Conservation (phyloP, 2,888 invertebrate species). For the Cantharis rustica region DNA sequence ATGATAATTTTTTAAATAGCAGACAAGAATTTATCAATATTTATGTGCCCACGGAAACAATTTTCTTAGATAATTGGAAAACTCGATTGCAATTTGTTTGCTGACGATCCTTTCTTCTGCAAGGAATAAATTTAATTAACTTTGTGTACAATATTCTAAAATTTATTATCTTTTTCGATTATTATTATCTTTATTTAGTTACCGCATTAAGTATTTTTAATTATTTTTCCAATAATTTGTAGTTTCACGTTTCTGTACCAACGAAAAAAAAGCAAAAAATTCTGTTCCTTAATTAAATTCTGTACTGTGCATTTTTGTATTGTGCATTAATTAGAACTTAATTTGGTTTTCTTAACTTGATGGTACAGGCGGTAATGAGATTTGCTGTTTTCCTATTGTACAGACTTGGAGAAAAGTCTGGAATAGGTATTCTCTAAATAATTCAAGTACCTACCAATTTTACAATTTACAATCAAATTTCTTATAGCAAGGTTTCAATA, state of each 20-base stretch:
- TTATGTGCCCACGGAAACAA: neutral
- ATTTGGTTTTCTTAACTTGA: neutral
- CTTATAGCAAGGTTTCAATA: neutral
- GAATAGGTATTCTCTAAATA: neutral
- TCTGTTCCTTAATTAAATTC: neutral
- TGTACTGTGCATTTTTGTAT: neutral
- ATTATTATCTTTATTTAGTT: neutral
- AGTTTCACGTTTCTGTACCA: neutral
- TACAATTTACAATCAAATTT: neutral
- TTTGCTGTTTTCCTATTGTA: neutral
- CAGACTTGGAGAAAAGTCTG: neutral
- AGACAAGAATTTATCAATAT: neutral
- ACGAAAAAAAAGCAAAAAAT: neutral
- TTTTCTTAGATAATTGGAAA: neutral
- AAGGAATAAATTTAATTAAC: neutral
- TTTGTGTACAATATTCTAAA: neutral
- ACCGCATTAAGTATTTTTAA: neutral
- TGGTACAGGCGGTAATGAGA: neutral
- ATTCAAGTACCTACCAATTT: neutral
- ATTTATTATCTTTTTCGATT: neutral
- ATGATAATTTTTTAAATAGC: neutral
- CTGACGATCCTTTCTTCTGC: neutral
- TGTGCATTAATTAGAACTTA: too few species aligned
- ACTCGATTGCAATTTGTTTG: neutral
- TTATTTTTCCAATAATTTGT: neutral